Percentiles rank a stretch among this genome's conserved stretches.
These are phyloP conservation scores for Sphenodon punctatus DNA, from an alignment of 2,797 vertebrate species.

Conservation along the genomic window DNA sequence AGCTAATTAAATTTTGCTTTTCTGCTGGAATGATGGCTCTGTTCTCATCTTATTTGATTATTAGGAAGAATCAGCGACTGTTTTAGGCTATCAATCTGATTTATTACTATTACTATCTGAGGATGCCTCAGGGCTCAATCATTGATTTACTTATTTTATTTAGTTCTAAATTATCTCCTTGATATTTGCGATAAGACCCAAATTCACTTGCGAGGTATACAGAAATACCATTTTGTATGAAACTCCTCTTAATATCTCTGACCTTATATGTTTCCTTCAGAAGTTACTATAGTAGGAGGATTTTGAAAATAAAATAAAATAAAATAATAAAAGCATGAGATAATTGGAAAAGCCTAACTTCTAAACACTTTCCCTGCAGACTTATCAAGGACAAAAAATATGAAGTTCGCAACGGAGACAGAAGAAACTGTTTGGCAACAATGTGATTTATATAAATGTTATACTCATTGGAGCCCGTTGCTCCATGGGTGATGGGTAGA, in stretches of 20 bases:
- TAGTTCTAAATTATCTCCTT: constrained; percentile 62
- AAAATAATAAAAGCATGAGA: constrained; percentile 44
- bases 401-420: constrained; percentile 21
- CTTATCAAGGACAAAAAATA: constrained; percentile 19
- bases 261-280: constrained; percentile 30
- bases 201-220: constrained; percentile 57
- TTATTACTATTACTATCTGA: constrained; percentile 68
- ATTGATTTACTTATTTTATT: constrained; percentile 72
- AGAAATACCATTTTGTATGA: constrained; percentile 42
- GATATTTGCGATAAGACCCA: constrained; percentile 59
- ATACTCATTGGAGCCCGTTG: too few relatives aligned
- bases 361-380: constrained; percentile 19
- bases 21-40: constrained; percentile 65
- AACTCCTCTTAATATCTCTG: constrained; percentile 19
- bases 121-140: constrained; percentile 64
- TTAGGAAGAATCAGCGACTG: constrained; percentile 61
- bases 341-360: constrained; percentile 28
- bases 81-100: constrained; percentile 66
- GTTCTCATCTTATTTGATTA: constrained; percentile 75
- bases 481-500: too few relatives aligned
- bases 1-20: constrained; percentile 79
- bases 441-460: not conserved
- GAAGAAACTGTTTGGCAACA: constrained; percentile 14
- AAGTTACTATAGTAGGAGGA: constrained; percentile 47
- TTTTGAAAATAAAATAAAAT: too few relatives aligned